These are phyloP conservation scores for Nematolebias whitei DNA, from an alignment of 2,113 vertebrate genomes.

Conservation along the genomic window DNA sequence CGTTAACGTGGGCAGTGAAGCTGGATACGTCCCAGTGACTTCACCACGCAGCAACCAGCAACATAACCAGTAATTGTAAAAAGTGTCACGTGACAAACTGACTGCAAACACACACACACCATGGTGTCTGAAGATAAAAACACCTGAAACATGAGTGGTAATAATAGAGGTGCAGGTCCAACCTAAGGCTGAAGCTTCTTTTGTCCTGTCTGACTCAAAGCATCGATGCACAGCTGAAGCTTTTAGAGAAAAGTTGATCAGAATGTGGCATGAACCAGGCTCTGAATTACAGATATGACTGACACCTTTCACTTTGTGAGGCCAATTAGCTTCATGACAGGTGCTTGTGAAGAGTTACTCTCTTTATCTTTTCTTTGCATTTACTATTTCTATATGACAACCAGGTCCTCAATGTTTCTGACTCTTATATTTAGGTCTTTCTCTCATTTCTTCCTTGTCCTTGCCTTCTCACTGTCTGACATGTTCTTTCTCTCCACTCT, in stretches of 20 bases:
- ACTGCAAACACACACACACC: neutral
- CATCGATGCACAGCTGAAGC: conserved; percentile 13
- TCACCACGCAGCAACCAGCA: conserved; percentile 3
- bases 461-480: conserved; percentile 28
- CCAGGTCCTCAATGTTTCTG: neutral
- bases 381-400: conserved; percentile 35
- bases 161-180: neutral
- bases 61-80: conserved; percentile 6
- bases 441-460: conserved; percentile 14
- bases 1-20: neutral
- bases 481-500: conserved; percentile 13
- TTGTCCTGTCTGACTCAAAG: neutral
- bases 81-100: neutral
- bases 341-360: conserved; percentile 38
- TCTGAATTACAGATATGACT: conserved; percentile 49
- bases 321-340: conserved; percentile 74
- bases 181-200: neutral
- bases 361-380: conserved; percentile 33
- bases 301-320: conserved; percentile 57
- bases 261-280: conserved; percentile 37
- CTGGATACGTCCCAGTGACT: conserved; percentile 9
- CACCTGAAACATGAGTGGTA: conserved; percentile 13
- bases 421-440: conserved; percentile 23
- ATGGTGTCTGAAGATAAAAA: conserved; percentile 1
- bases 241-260: conserved; percentile 12